Percentiles rank a stretch among this genome's conserved stretches.
Evolutionary conservation across 1,140 invertebrate genomes (phyloP).

Genomic region (Arctopsyche grandis): DNA sequence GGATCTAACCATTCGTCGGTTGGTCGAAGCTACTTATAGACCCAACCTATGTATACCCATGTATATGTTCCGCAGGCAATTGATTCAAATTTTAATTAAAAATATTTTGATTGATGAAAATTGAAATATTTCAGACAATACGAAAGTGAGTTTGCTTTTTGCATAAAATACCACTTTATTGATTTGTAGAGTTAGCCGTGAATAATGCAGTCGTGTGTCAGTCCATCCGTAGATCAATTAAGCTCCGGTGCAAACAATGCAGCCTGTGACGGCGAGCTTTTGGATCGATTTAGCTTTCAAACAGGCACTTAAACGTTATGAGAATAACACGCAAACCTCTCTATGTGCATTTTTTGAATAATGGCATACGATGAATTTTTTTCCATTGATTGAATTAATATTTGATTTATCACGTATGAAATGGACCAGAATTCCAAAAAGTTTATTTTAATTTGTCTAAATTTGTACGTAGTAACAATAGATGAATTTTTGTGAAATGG

Average conservation of each 20-base stretch:
- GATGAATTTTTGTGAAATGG: no score
- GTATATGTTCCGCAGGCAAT: not conserved
- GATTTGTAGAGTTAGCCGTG: constrained; percentile 48
- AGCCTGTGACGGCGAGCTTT: constrained; percentile 17
- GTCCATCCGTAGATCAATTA: constrained; percentile 53
- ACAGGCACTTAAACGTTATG: not conserved
- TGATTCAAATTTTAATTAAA: not conserved
- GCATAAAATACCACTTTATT: constrained; percentile 41
- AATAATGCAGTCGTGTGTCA: constrained; percentile 55
- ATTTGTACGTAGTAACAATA: no score
- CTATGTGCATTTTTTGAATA: not conserved
- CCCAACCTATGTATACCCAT: not conserved
- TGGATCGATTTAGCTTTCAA: constrained; percentile 36
- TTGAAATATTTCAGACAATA: not conserved
- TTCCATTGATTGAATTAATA: not conserved
- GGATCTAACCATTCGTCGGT: not conserved
- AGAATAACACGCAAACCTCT: not conserved
- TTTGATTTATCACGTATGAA: not conserved
- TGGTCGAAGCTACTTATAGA: not conserved
- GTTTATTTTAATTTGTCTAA: no score
- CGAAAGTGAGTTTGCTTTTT: no score
- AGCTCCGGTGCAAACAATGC: constrained; percentile 41
- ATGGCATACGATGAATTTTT: not conserved
- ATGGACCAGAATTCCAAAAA: no score
- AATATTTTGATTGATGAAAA: not conserved